Evolutionary conservation across 2,797 vertebrate genomes (phyloP).

Genomic region (Luscinia luscinia): DNA sequence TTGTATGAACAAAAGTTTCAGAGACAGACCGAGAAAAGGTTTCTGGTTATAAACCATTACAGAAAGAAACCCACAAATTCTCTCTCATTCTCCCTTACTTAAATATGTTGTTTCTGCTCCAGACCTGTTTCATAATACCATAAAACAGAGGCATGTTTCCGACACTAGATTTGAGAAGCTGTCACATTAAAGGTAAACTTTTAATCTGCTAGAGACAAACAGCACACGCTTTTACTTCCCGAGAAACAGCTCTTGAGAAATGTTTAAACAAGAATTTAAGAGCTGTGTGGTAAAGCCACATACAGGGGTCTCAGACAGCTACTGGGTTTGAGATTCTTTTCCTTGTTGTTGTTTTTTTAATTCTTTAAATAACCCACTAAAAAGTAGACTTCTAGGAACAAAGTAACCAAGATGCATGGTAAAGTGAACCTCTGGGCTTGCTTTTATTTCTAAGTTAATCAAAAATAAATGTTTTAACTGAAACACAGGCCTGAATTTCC

Average conservation of each 20-base stretch:
- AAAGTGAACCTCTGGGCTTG: slow-evolving; percentile 56
- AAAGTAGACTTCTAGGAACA: slow-evolving; percentile 54
- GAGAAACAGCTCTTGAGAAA: slow-evolving; percentile 66
- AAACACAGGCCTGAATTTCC: slow-evolving; percentile 44
- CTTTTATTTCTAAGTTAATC: slow-evolving; percentile 55
- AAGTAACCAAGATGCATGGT: slow-evolving; percentile 14
- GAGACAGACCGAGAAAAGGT: slow-evolving; percentile 23
- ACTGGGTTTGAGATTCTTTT: slow-evolving; percentile 35
- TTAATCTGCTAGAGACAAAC: slow-evolving; percentile 70
- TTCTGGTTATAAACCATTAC: slow-evolving; percentile 55
- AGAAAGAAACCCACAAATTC: slow-evolving; percentile 48
- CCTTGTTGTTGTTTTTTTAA: slow-evolving; percentile 15
- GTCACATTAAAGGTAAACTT: slow-evolving; percentile 71
- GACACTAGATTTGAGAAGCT: slow-evolving; percentile 49
- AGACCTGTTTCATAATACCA: slow-evolving; percentile 67
- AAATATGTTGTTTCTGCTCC: slow-evolving; percentile 46
- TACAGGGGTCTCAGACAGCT: slow-evolving; percentile 31
- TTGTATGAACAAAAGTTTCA: slow-evolving; percentile 36
- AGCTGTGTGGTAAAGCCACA: slow-evolving; percentile 60
- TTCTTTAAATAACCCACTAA: slow-evolving; percentile 56
- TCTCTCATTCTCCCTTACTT: slow-evolving; percentile 25
- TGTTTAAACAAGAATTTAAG: slow-evolving; percentile 75
- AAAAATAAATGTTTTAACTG: slow-evolving; percentile 12
- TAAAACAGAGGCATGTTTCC: slow-evolving; percentile 56
- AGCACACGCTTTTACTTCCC: slow-evolving; percentile 65